Evolutionary conservation across 1,140 invertebrate species (phyloP).

Genomic region (Apolygus lucorum): DNA sequence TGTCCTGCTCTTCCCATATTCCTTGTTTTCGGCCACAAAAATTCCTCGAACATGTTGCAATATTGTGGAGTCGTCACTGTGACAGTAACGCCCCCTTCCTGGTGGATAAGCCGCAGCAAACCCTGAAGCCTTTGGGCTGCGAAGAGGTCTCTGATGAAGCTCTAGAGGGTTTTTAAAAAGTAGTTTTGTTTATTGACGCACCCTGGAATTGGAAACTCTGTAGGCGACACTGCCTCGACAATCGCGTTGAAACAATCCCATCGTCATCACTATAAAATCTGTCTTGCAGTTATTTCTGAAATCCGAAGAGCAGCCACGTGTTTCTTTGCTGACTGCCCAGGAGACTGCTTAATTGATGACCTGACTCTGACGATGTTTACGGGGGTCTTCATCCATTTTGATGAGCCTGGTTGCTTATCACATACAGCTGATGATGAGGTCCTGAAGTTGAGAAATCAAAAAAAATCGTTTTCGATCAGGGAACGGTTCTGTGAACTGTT

Average conservation of each 20-base stretch:
- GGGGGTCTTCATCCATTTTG: background rate
- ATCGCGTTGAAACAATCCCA: background rate
- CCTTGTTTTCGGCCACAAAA: background rate
- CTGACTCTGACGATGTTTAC: background rate
- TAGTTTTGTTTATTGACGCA: background rate
- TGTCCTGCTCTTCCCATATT: background rate
- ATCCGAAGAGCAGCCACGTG: background rate
- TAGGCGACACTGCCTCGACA: background rate
- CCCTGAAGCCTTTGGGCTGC: background rate
- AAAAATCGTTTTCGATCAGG: background rate
- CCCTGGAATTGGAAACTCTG: too few species aligned
- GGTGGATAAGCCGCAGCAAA: background rate
- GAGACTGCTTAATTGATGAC: background rate
- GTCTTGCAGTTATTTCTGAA: background rate
- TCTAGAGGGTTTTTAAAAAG: background rate
- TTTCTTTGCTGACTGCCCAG: background rate
- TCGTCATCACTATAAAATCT: background rate
- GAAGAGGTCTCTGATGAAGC: background rate
- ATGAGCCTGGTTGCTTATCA: background rate
- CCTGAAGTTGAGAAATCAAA: background rate
- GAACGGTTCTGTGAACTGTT: background rate
- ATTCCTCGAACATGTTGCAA: background rate
- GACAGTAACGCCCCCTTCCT: background rate
- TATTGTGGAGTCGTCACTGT: background rate
- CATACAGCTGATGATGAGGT: background rate